A percentile compares a stretch with the other conserved stretches of the same genome.
Conservation (phyloP, 2,113 vertebrate genomes). For the Hoplias malabaricus region DNA sequence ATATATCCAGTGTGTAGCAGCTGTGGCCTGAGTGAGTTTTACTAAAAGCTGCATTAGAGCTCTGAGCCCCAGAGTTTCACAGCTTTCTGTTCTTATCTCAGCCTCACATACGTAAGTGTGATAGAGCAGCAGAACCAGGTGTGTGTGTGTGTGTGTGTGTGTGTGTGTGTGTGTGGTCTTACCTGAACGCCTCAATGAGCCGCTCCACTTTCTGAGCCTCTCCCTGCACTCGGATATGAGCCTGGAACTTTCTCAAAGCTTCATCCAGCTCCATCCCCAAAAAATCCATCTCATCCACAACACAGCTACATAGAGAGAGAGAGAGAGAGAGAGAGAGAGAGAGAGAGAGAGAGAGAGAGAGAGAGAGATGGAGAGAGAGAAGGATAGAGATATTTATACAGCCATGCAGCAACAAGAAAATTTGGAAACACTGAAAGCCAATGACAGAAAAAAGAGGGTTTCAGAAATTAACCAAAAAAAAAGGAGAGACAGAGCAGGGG, state of each 20-base stretch:
- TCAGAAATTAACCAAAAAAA: too few species aligned
- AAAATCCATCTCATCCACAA: conserved; percentile 99
- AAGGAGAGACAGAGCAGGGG: too few species aligned
- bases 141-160: neutral
- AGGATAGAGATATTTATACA: too few species aligned
- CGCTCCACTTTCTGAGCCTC: conserved; percentile 97
- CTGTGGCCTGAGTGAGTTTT: neutral
- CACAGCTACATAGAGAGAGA: conserved; percentile 76
- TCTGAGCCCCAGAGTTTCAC: conserved; percentile 26
- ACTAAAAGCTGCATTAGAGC: neutral
- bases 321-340: conserved; percentile 11
- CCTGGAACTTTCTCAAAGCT: conserved; percentile 96
- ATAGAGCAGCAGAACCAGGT: neutral
- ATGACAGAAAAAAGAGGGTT: too few species aligned
- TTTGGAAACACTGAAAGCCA: neutral
- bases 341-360: conserved; percentile 8
- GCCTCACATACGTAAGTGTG: conserved; percentile 6
- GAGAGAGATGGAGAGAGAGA: neutral
- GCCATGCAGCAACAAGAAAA: too few species aligned
- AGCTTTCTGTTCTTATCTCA: neutral
- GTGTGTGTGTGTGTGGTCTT: conserved; percentile 25
- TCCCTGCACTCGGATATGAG: conserved; percentile 96
- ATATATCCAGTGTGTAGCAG: conserved; percentile 2
- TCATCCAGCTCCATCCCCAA: conserved; percentile 97
- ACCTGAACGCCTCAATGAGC: conserved; percentile 98